Evolutionary conservation across 2,113 vertebrate genomes (phyloP).

Genomic region (Ceuthmochares aereus): DNA sequence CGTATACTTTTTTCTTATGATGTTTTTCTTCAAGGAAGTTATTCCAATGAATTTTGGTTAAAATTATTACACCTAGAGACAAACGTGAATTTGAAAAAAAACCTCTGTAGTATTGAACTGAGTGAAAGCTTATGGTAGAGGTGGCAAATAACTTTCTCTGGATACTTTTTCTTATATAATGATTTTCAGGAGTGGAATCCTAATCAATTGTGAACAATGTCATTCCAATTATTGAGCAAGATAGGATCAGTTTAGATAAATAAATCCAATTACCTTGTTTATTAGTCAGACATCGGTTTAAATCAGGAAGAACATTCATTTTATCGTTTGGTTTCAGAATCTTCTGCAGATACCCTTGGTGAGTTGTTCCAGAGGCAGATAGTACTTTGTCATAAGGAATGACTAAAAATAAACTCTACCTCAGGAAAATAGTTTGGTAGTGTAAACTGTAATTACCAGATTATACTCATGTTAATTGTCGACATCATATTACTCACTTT

Average conservation of each 20-base stretch:
- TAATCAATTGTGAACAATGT: conserved; percentile 16
- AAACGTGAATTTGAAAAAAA: neutral
- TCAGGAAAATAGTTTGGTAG: neutral
- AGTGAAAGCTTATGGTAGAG: neutral
- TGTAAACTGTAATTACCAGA: neutral
- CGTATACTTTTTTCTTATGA: neutral
- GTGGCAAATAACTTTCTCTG: neutral
- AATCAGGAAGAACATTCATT: conserved; percentile 32
- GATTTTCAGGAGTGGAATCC: neutral
- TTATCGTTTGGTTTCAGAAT: conserved; percentile 18
- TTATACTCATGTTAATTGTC: neutral
- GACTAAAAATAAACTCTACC: neutral
- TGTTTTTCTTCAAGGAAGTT: neutral
- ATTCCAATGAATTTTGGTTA: neutral
- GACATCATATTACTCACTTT: neutral
- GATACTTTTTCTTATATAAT: neutral
- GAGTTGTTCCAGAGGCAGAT: conserved; percentile 17
- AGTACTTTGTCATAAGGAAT: neutral
- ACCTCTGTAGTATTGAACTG: neutral
- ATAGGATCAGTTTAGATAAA: conserved; percentile 33
- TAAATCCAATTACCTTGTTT: conserved; percentile 38
- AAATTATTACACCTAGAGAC: neutral
- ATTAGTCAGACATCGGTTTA: conserved; percentile 44
- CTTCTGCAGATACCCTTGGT: conserved; percentile 38
- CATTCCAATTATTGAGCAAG: conserved; percentile 14